Percentiles rank a stretch among this genome's conserved stretches.
phyloP scores from a whole-genome alignment of 2,797 vertebrate genomes.

The Cirrhinus molitorella region DNA sequence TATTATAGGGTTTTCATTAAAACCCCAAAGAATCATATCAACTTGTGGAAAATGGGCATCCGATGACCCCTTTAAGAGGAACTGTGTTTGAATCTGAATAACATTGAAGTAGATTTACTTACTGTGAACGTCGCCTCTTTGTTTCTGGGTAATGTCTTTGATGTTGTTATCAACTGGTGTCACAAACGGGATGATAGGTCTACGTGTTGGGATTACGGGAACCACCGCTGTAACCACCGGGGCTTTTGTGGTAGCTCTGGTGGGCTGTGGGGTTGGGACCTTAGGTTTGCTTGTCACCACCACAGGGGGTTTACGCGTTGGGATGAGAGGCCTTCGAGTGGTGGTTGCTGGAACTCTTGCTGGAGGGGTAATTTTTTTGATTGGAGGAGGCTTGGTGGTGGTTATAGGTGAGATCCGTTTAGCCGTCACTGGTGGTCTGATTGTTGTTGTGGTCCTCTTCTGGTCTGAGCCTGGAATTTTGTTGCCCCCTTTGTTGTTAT shows the following conservation, averaged over 20 bases:
- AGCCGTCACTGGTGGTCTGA: conserved; percentile 71
- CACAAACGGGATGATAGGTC: conserved; percentile 65
- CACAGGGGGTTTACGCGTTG: conserved; percentile 60
- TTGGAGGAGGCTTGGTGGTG: conserved; percentile 63
- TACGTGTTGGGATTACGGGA: conserved; percentile 60
- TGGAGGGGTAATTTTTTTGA: conserved; percentile 67
- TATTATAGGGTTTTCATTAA: too few species aligned
- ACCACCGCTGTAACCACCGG: conserved; percentile 53
- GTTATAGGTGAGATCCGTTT: conserved; percentile 62
- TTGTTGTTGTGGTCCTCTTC: conserved; percentile 76
- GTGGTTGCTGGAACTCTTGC: conserved; percentile 70
- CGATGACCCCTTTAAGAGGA: too few species aligned
- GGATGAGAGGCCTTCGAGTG: conserved; percentile 65
- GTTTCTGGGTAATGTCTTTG: conserved; percentile 87
- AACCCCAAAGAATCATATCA: too few species aligned
- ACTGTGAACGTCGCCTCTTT: conserved; percentile 97
- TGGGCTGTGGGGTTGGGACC: conserved; percentile 63
- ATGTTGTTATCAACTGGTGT: conserved; percentile 89
- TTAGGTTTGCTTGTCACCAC: conserved; percentile 61
- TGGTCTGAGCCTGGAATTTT: conserved; percentile 81
- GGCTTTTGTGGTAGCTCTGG: conserved; percentile 53
- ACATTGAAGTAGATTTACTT: conserved; percentile 68
- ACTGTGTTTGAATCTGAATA: too few species aligned
- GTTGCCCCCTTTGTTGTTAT: conserved; percentile 79
- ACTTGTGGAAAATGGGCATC: too few species aligned